A percentile compares a stretch with the other conserved stretches of the same genome.
phyloP scores from a whole-genome alignment of 2,888 invertebrate genomes.

The Druceiella hillmani region DNA sequence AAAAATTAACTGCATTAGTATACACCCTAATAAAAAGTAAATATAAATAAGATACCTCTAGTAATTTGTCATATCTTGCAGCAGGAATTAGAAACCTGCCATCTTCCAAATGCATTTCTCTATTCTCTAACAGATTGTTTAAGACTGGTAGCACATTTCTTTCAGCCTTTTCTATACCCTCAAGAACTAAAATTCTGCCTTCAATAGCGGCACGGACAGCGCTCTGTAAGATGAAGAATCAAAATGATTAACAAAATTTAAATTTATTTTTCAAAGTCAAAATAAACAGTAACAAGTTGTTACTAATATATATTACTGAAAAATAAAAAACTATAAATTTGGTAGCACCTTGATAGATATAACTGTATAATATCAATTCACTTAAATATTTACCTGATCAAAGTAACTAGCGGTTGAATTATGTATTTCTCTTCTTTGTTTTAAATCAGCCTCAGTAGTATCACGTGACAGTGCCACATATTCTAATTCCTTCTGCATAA shows the following conservation, averaged over 20 bases:
- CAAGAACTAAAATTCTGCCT: conserved; percentile 84
- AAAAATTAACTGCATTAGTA: background rate
- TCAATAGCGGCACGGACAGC: conserved; percentile 89
- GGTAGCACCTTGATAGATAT: too few relatives aligned
- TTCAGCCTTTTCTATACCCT: conserved; percentile 97
- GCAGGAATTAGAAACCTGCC: conserved; percentile 90
- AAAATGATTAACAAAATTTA: conserved; percentile 12
- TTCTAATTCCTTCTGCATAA: conserved; percentile 86
- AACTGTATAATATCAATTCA: too few relatives aligned
- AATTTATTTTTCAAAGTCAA: background rate
- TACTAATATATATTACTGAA: too few relatives aligned
- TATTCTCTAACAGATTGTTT: conserved; percentile 93
- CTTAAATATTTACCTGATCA: conserved; percentile 70
- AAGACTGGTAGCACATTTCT: conserved; percentile 93
- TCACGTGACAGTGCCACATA: conserved; percentile 92
- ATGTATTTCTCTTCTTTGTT: conserved; percentile 89
- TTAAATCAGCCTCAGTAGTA: conserved; percentile 95
- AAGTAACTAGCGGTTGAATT: conserved; percentile 85
- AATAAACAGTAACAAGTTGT: too few relatives aligned
- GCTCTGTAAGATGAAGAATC: conserved; percentile 58
- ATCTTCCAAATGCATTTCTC: conserved; percentile 98
- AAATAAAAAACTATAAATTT: too few relatives aligned
- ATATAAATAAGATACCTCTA: conserved; percentile 54
- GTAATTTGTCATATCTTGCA: conserved; percentile 80
- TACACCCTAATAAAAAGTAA: conserved; percentile 3